Conservation (phyloP, 2,113 vertebrate genomes). For the Nothocercus julius region DNA sequence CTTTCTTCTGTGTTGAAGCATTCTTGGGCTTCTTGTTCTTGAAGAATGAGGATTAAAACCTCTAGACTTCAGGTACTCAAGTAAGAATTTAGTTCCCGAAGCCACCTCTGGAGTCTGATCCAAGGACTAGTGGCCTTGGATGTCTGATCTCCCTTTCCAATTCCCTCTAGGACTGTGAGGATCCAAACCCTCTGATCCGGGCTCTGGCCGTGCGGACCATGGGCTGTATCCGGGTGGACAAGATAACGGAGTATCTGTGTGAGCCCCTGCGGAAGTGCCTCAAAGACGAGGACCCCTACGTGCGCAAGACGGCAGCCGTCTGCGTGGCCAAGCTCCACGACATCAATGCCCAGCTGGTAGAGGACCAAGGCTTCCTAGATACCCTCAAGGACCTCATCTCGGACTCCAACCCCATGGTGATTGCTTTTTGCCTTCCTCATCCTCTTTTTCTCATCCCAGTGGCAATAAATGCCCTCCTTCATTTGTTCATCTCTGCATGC, state of each 20-base stretch:
- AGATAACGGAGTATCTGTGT: conserved; percentile 97
- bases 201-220: conserved; percentile 96
- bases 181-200: conserved; percentile 96
- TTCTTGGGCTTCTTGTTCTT: accelerated
- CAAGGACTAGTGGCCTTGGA: accelerated
- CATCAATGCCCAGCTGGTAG: conserved; percentile 96
- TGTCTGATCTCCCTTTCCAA: accelerated
- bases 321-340: conserved; percentile 98
- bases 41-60: accelerated
- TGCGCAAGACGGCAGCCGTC: conserved; percentile 95
- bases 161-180: conserved; percentile 90
- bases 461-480: neutral
- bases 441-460: accelerated
- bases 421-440: neutral
- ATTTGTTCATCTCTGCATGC: accelerated
- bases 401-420: conserved; percentile 98
- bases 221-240: conserved; percentile 98
- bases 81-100: accelerated
- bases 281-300: conserved; percentile 97
- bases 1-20: neutral
- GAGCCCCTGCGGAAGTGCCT: conserved; percentile 96
- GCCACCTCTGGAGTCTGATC: accelerated
- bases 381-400: conserved; percentile 98
- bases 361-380: conserved; percentile 97
- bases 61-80: accelerated